Evolutionary conservation across 92 coral and sea anemone genomes (phyloP).

Genomic region (Actinernus sp.): DNA sequence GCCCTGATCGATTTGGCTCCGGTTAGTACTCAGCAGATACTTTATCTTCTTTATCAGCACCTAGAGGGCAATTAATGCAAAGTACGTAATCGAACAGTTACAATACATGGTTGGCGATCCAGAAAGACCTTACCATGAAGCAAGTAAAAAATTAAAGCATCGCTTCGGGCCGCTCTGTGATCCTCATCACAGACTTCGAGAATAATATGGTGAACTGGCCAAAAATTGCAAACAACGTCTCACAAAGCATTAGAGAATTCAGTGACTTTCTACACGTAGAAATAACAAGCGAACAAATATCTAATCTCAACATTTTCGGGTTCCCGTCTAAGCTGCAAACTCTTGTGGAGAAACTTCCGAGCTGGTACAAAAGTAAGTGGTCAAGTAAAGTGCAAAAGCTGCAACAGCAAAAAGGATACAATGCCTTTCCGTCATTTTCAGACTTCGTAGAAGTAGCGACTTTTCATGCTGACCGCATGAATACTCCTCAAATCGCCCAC

Average conservation of each 20-base stretch:
- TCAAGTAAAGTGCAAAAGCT: too few species aligned
- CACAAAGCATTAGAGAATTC: too few species aligned
- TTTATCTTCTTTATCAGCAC: too few species aligned
- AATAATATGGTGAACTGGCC: conserved; percentile 9
- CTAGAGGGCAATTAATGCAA: conserved; percentile 27
- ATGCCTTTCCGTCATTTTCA: conserved; percentile 15
- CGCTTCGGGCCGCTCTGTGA: conserved; percentile 24
- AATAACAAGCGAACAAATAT: conserved; percentile 5
- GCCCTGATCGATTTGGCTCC: too few species aligned
- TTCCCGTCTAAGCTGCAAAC: too few species aligned
- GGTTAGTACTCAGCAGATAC: too few species aligned
- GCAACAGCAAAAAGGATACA: conserved; percentile 13
- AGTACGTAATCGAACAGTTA: conserved; percentile 26
- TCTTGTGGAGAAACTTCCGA: too few species aligned
- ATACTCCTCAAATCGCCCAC: conserved; percentile 40
- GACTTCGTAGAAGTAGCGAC: conserved; percentile 14
- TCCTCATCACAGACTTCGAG: conserved; percentile 21
- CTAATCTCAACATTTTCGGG: background rate
- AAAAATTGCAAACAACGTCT: too few species aligned
- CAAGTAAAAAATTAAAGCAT: conserved; percentile 18
- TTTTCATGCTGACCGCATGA: conserved; percentile 19
- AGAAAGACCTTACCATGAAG: too few species aligned
- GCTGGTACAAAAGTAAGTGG: too few species aligned
- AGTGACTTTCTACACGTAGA: conserved; percentile 37
- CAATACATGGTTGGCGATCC: conserved; percentile 39